Percentiles rank a stretch among this genome's conserved stretches.
Evolutionary conservation across 2,113 vertebrate species (phyloP).

Genomic region (Lichenostomus cassidix): DNA sequence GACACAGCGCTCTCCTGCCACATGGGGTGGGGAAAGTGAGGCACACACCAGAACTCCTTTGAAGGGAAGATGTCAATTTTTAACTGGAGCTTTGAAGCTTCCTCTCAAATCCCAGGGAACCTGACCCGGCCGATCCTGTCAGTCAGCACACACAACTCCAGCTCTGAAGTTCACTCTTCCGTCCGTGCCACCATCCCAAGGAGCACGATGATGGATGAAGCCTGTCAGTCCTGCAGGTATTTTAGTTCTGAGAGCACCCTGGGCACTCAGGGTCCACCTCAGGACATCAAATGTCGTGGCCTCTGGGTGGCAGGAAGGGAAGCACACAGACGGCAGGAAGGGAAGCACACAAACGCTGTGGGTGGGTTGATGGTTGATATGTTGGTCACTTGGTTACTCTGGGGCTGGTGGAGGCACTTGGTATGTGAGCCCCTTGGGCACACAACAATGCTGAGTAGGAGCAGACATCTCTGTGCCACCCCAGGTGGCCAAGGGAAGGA

Average conservation of each 20-base stretch:
- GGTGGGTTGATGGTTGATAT: not conserved
- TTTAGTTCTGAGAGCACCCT: not conserved
- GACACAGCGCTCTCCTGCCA: not conserved
- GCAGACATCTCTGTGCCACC: not conserved
- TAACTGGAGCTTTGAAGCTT: slow-evolving; percentile 35
- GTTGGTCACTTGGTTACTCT: fast-evolving
- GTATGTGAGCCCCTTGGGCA: fast-evolving
- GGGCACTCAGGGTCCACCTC: not conserved
- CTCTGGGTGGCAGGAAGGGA: not conserved
- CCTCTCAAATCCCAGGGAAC: slow-evolving; percentile 17
- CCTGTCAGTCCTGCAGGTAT: slow-evolving; percentile 35
- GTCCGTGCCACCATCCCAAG: not conserved
- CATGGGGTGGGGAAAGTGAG: not conserved
- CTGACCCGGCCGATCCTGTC: not conserved
- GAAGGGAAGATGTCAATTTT: not conserved
- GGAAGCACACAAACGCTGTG: fast-evolving
- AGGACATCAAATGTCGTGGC: not conserved
- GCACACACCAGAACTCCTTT: slow-evolving; percentile 11
- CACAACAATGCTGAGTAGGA: not conserved
- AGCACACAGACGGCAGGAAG: not conserved
- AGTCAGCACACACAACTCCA: slow-evolving; percentile 10
- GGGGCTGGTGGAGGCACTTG: not conserved
- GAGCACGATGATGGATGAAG: not conserved
- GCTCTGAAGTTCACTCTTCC: slow-evolving; percentile 21
- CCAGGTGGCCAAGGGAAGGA: not conserved